Base-by-base conservation (phyloP, 2,797 vertebrate genomes). In the Onychomys arenicola region DNA sequence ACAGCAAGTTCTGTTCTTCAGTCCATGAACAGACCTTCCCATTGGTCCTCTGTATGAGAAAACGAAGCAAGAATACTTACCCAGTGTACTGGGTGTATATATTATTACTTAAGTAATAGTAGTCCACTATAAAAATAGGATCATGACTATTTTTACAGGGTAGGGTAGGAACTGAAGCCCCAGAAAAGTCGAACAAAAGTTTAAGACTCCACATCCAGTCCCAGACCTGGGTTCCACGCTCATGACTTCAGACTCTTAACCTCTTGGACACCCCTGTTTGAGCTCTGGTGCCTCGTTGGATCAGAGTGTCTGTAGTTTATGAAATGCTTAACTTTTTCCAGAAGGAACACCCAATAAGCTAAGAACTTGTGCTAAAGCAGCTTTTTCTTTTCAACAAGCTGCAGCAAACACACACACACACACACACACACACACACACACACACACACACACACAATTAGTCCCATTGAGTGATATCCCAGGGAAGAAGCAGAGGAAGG, bases 371-470 rank as follows among this genome's bases (percentile, higher is more conserved):
- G 7, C 57, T 93, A 52, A 89, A 43, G 67, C 49, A 43, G 12
- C 73, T 88, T 37, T n/a, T 85, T 29, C 81, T 88, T 83, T 65
- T 75, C 61, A 93, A 86, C 83, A 89, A 83, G 89, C 78, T 75
- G 13, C 46, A 93, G 0, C 69, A 76, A 80, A 83, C 73, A 11
- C 4, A 32, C 27, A 65, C 89, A 71, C 69, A 37, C 19, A 37
- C 4, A 23, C 8, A 37, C 7, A n/a, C 19, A 37, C 8, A 37
- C 21, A 40, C n/a, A 37, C 11, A 65, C 12, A n/a, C 14, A 65
- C 27, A 69, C 34, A 17, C 11, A 77, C 9, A n/a, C n/a, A n/a
- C n/a, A n/a, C n/a, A n/a, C n/a, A n/a, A n/a, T n/a, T 67, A 34
- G 67, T 80, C 46, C 76, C 46, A 11, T 34, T 55, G 29, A 80